A percentile compares a stretch with the other conserved stretches of the same genome.
These are phyloP conservation scores for Tenthredo distinguenda DNA, from an alignment of 2,888 invertebrate genomes.

Conservation along the genomic window DNA sequence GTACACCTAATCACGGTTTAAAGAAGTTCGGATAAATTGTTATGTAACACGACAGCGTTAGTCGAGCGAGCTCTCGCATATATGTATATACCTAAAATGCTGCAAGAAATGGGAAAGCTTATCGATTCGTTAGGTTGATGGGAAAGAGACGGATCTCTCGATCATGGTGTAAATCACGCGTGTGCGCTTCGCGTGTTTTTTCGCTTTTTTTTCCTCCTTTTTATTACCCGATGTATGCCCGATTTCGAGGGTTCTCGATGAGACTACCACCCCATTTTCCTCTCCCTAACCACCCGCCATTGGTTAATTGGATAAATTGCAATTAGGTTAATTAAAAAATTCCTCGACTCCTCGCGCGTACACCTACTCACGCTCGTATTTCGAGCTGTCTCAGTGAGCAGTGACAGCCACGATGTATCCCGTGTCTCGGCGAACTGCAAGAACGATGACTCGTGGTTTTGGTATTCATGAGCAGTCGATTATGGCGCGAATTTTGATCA, in stretches of 20 bases:
- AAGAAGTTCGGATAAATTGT: slow-evolving; percentile 54
- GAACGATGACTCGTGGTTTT: slow-evolving; percentile 12
- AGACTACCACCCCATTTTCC: neutral
- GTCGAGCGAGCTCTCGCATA: neutral
- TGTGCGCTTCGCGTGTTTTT: slow-evolving; percentile 16
- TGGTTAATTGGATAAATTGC: slow-evolving; percentile 48
- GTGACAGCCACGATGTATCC: slow-evolving; percentile 28
- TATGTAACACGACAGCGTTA: slow-evolving; percentile 51
- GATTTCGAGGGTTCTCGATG: slow-evolving; percentile 28
- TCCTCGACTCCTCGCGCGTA: slow-evolving; percentile 13
- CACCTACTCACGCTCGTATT: slow-evolving; percentile 7
- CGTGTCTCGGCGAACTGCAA: neutral
- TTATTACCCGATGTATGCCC: neutral
- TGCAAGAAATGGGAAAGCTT: slow-evolving; percentile 31
- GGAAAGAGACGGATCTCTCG: neutral
- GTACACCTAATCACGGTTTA: slow-evolving; percentile 54
- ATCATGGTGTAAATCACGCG: slow-evolving; percentile 48
- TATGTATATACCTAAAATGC: neutral
- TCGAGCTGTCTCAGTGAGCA: slow-evolving; percentile 28
- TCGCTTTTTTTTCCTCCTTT: neutral
- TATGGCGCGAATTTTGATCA: neutral
- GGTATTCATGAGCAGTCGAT: neutral
- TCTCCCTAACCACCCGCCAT: neutral
- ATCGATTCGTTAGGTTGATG: slow-evolving; percentile 19
- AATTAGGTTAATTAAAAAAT: slow-evolving; percentile 51